Evolutionary conservation across 2,888 invertebrate genomes (phyloP).

Genomic region (Heliconius sara): DNA sequence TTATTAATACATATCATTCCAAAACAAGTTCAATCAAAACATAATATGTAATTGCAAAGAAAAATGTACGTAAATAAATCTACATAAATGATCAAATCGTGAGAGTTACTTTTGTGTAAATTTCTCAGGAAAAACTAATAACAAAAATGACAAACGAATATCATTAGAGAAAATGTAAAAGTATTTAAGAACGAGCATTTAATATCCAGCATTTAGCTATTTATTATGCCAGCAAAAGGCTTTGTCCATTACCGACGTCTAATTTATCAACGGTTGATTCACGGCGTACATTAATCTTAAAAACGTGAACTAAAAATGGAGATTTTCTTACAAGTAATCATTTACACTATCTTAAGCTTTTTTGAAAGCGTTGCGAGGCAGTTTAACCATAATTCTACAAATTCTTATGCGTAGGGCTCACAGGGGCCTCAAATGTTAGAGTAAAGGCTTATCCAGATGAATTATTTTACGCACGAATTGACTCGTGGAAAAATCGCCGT

Average conservation of each 20-base stretch:
- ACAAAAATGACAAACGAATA: conserved; percentile 12
- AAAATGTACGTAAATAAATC: no score
- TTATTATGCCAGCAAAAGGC: conserved; percentile 25
- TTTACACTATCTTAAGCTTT: neutral
- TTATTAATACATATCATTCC: no score
- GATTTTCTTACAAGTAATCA: conserved; percentile 14
- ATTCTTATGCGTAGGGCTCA: neutral
- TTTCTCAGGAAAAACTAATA: neutral
- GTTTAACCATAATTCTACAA: neutral
- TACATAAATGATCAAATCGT: no score
- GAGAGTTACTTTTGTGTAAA: neutral
- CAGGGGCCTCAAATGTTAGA: neutral
- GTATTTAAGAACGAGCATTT: conserved; percentile 16
- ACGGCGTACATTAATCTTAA: conserved; percentile 31
- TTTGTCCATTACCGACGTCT: conserved; percentile 32
- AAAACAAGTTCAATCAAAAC: no score
- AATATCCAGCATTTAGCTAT: conserved; percentile 27
- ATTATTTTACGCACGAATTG: no score
- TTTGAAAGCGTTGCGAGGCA: neutral
- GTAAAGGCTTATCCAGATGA: no score
- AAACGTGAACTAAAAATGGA: conserved; percentile 24
- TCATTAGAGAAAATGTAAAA: conserved; percentile 15
- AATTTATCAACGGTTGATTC: conserved; percentile 34
- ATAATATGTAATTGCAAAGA: no score
- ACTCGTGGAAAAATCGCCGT: no score